phyloP scores from a whole-genome alignment of 2,888 invertebrate species.

The Lycocerus yunnanus region DNA sequence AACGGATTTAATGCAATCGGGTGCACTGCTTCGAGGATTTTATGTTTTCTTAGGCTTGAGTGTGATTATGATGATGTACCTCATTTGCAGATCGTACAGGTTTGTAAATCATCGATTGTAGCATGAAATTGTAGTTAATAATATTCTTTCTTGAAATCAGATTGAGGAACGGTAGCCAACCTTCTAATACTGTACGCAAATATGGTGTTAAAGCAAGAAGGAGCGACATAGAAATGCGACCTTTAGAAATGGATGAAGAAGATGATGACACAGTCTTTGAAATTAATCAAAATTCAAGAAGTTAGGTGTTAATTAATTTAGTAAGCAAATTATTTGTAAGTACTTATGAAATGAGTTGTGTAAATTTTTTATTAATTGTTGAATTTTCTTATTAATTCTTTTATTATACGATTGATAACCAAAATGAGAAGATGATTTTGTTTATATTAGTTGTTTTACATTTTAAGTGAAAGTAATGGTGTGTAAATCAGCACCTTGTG shows the following conservation, averaged over 20 bases:
- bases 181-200: slow-evolving; percentile 46
- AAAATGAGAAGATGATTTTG: neutral
- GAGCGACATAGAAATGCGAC: slow-evolving; percentile 54
- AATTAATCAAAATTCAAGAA: slow-evolving; percentile 34
- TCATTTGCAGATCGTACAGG: slow-evolving; percentile 39
- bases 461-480: neutral
- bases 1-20: slow-evolving; percentile 31
- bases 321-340: neutral
- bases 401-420: neutral
- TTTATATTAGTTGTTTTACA: neutral
- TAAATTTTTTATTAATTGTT: neutral
- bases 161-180: slow-evolving; percentile 35
- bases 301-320: neutral
- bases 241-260: slow-evolving; percentile 53
- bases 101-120: slow-evolving; percentile 15
- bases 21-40: slow-evolving; percentile 40
- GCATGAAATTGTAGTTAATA: neutral
- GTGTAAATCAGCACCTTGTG: neutral
- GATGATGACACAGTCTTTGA: slow-evolving; percentile 55
- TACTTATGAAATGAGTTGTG: neutral
- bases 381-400: neutral
- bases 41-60: slow-evolving; percentile 41
- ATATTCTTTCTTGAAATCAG: slow-evolving; percentile 29
- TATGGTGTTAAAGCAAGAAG: slow-evolving; percentile 52
- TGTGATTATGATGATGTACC: slow-evolving; percentile 36